Percentiles rank a stretch among this genome's conserved stretches.
Evolutionary conservation across 2,113 vertebrate species (phyloP).

Genomic region (Malurus cyaneus): DNA sequence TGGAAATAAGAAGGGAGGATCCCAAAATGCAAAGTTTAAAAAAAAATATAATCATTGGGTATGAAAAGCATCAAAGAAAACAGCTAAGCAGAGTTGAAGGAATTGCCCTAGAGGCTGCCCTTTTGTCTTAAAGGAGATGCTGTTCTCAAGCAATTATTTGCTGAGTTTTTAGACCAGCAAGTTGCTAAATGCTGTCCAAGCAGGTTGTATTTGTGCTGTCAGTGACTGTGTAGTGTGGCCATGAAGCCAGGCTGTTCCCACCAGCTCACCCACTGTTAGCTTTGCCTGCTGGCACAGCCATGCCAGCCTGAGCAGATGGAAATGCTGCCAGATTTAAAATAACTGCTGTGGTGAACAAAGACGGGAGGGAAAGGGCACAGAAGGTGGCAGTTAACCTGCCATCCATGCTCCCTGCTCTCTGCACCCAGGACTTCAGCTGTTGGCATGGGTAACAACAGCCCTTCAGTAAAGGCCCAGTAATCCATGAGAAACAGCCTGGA

Average conservation of each 20-base stretch:
- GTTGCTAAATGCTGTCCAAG: background rate
- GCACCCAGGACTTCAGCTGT: background rate
- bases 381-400: background rate
- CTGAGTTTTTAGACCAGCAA: background rate
- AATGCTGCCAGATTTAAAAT: background rate
- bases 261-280: background rate
- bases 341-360: background rate
- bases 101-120: background rate
- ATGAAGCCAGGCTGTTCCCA: background rate
- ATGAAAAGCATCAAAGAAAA: background rate
- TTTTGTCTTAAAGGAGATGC: background rate
- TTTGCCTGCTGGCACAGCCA: background rate
- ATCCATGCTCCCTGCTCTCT: background rate
- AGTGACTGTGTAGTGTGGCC: background rate
- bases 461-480: background rate
- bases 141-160: background rate
- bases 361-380: background rate
- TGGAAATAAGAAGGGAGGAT: background rate
- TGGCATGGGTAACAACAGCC: background rate
- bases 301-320: background rate
- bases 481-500: background rate
- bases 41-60: background rate
- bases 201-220: background rate
- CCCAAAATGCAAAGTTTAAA: background rate
- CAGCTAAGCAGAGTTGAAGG: background rate